These are phyloP conservation scores for Melanostoma mellinum DNA, from an alignment of 2,888 invertebrate genomes.

Conservation along the genomic window DNA sequence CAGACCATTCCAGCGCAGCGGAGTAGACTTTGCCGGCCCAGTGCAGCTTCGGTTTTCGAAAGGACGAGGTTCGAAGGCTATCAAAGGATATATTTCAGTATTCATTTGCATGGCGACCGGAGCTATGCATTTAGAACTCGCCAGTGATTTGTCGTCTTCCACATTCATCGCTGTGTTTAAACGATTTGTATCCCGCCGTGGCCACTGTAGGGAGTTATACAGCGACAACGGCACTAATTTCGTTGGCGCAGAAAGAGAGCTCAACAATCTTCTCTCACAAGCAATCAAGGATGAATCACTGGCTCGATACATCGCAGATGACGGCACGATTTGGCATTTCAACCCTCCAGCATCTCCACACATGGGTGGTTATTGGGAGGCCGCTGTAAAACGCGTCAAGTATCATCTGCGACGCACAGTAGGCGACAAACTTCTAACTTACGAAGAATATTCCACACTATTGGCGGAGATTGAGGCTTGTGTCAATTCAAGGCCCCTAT, in stretches of 20 bases:
- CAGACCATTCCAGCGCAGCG: neutral
- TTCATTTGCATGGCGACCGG: no score
- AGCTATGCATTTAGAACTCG: no score
- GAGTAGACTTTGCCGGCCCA: constrained; percentile 18
- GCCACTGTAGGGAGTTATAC: constrained; percentile 25
- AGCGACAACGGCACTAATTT: constrained; percentile 39
- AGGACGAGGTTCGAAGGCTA: no score
- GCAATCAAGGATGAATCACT: neutral
- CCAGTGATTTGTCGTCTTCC: no score
- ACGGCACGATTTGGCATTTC: constrained; percentile 33
- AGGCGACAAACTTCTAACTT: no score
- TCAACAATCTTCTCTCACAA: neutral
- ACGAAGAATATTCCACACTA: no score
- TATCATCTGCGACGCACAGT: no score
- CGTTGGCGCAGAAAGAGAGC: constrained; percentile 26
- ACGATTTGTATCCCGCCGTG: constrained; percentile 37
- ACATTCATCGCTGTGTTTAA: no score
- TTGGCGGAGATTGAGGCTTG: no score
- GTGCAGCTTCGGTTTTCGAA: no score
- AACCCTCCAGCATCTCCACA: constrained; percentile 38
- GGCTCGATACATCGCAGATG: neutral
- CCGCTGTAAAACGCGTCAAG: constrained; percentile 20
- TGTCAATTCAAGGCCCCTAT: no score
- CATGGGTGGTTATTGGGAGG: constrained; percentile 53
- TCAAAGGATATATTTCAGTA: no score